Evolutionary conservation across 2,113 vertebrate species (phyloP).

Genomic region (Zapus hudsonius): DNA sequence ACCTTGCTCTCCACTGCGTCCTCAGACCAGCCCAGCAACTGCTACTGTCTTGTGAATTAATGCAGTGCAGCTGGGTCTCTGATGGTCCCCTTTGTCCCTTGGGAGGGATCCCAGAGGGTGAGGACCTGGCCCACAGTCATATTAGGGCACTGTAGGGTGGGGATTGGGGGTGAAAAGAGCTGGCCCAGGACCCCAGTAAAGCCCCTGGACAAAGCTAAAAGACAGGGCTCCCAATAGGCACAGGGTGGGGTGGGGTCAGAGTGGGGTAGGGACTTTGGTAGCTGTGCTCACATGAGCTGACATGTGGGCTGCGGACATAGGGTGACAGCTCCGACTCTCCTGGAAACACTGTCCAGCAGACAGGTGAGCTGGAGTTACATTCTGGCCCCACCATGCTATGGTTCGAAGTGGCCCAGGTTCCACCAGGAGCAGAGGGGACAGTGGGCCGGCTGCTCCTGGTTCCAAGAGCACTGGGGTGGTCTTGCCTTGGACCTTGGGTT

Average conservation of each 20-base stretch:
- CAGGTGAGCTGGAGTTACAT: no score
- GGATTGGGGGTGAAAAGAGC: not conserved
- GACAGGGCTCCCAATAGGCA: not conserved
- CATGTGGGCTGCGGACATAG: fast-evolving
- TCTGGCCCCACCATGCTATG: fast-evolving
- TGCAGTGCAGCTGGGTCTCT: not conserved
- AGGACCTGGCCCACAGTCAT: no score
- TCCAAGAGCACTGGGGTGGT: not conserved
- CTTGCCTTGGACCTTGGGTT: not conserved
- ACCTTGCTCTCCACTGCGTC: fast-evolving
- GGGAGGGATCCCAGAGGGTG: no score
- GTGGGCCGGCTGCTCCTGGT: not conserved
- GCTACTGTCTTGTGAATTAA: fast-evolving
- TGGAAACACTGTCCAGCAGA: not conserved
- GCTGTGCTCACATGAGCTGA: not conserved
- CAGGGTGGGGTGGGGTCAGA: not conserved
- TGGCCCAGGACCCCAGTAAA: not conserved
- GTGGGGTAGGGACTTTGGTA: no score
- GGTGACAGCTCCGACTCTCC: not conserved
- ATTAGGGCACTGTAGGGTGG: not conserved
- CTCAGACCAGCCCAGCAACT: not conserved
- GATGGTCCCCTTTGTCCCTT: no score
- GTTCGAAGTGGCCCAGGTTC: not conserved
- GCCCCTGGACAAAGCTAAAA: not conserved
- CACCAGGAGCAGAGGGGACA: not conserved